A percentile compares a stretch with the other conserved stretches of the same genome.
Evolutionary conservation across 1,140 invertebrate genomes (phyloP).

Genomic region (Sipha flava): DNA sequence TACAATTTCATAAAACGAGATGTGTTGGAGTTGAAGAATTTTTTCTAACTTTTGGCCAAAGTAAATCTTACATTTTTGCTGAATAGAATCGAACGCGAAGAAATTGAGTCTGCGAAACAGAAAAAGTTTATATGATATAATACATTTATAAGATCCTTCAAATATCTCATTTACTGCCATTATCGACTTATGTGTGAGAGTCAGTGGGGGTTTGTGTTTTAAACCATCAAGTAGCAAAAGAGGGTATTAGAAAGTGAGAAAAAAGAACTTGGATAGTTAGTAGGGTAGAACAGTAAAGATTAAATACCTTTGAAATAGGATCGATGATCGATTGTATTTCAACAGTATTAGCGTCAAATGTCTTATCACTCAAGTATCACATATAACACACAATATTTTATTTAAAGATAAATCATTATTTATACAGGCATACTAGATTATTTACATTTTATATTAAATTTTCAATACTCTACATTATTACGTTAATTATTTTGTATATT

Average conservation of each 20-base stretch:
- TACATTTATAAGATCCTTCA: not conserved
- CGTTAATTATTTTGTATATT: too few relatives aligned
- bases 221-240: not conserved
- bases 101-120: not conserved
- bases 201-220: not conserved
- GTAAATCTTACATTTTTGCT: not conserved
- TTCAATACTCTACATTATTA: too few relatives aligned
- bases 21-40: not conserved
- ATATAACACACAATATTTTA: too few relatives aligned
- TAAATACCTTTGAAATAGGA: not conserved
- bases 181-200: not conserved
- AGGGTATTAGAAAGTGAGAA: too few relatives aligned
- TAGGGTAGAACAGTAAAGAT: not conserved
- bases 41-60: not conserved
- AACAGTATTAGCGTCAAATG: not conserved
- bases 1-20: not conserved
- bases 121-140: not conserved
- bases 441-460: too few relatives aligned
- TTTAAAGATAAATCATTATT: too few relatives aligned
- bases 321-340: not conserved
- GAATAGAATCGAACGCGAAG: not conserved
- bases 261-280: too few relatives aligned
- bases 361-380: too few relatives aligned
- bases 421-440: too few relatives aligned
- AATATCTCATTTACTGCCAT: not conserved